A percentile compares a stretch with the other conserved stretches of the same genome.
Evolutionary conservation across 1,140 invertebrate species (phyloP).

Genomic region (Alviniconcha marisindica): DNA sequence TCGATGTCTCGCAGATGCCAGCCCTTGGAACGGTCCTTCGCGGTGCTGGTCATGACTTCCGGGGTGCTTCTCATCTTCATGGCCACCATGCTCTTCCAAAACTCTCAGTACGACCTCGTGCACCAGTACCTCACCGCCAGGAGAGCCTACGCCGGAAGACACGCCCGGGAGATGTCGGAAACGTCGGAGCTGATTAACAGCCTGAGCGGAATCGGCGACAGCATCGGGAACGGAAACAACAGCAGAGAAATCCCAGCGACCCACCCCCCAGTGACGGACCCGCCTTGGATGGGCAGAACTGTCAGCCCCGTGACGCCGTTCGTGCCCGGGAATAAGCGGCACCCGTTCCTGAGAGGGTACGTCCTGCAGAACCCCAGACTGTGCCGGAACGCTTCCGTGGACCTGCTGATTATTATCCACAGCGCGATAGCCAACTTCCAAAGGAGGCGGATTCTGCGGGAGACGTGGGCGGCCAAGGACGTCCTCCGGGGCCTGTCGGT

Average conservation of each 20-base stretch:
- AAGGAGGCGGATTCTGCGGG: slow-evolving; percentile 59
- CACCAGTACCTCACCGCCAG: background rate
- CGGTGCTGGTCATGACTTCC: background rate
- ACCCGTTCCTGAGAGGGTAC: slow-evolving; percentile 40
- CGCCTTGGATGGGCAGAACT: slow-evolving; percentile 1
- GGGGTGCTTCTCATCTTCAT: background rate
- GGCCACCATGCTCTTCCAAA: background rate
- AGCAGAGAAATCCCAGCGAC: background rate
- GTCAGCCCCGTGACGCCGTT: background rate
- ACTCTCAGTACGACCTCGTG: background rate
- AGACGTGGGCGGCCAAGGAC: slow-evolving; percentile 68
- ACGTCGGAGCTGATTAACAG: background rate
- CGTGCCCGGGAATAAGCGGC: background rate
- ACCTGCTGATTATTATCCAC: slow-evolving; percentile 58
- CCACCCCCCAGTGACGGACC: background rate
- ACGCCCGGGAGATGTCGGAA: background rate
- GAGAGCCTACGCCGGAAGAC: background rate
- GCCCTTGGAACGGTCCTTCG: background rate
- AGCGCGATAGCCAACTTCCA: slow-evolving; percentile 52
- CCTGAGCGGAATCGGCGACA: background rate
- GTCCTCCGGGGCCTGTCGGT: slow-evolving; percentile 49
- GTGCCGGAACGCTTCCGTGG: slow-evolving; percentile 43
- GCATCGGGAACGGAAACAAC: background rate
- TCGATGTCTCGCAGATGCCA: too few species aligned
- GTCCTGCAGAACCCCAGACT: slow-evolving; percentile 38